Evolutionary conservation across 2,797 vertebrate species (phyloP).

Genomic region (Molossus alvarezi): DNA sequence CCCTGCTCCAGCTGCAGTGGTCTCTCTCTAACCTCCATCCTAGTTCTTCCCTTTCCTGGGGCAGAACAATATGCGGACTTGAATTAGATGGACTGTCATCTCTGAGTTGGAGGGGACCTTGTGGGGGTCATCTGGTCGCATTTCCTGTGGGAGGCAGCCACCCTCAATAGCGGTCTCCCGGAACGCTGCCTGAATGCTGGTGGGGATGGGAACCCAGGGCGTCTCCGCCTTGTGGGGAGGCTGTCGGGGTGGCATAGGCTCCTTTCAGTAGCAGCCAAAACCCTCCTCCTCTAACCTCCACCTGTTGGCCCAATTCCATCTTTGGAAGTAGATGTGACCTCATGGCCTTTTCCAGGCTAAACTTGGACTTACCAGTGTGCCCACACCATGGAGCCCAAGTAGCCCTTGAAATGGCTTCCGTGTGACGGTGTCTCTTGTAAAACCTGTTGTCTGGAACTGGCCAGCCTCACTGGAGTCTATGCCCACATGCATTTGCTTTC

Average conservation of each 20-base stretch:
- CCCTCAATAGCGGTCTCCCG: not conserved
- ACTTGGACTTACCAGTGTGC: not conserved
- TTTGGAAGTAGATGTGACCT: not conserved
- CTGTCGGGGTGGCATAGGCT: not conserved
- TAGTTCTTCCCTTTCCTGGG: not conserved
- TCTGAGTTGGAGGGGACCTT: not conserved
- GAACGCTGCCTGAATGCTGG: not conserved
- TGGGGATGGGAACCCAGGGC: too few species aligned
- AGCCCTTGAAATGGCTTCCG: not conserved
- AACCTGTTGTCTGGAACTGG: not conserved
- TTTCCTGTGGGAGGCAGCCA: not conserved
- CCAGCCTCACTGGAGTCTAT: rapidly evolving
- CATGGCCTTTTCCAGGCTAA: not conserved
- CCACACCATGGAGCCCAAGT: not conserved
- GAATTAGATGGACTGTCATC: not conserved
- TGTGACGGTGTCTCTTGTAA: not conserved
- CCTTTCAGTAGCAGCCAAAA: not conserved
- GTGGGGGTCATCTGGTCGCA: not conserved
- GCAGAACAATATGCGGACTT: not conserved
- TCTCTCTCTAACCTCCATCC: not conserved
- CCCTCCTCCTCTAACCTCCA: not conserved
- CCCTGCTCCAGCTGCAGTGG: not conserved
- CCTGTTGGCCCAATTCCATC: not conserved
- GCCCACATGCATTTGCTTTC: rapidly evolving
- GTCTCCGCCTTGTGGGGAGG: not conserved